These are phyloP conservation scores for Conus ventricosus DNA, from an alignment of 1,140 invertebrate genomes.

Conservation along the genomic window DNA sequence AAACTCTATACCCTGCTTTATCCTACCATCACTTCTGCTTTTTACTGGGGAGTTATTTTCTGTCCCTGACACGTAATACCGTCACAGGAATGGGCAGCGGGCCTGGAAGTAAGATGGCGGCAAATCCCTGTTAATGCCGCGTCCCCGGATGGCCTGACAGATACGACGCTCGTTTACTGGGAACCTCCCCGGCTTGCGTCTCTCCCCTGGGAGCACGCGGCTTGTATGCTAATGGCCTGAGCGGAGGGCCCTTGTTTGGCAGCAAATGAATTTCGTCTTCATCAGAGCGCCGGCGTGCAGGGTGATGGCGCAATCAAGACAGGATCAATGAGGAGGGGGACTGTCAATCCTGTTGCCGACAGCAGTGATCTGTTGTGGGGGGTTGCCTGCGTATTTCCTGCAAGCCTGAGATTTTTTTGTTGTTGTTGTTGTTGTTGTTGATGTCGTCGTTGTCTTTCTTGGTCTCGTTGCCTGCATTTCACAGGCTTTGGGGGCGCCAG, in stretches of 20 bases:
- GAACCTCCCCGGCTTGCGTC: neutral
- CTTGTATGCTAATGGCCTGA: conserved; percentile 26
- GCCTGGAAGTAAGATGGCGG: neutral
- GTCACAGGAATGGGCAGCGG: neutral
- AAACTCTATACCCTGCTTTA: too few species aligned
- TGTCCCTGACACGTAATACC: neutral
- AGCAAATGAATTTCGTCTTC: conserved; percentile 34
- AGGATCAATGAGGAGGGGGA: conserved; percentile 3
- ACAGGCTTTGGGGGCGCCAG: neutral
- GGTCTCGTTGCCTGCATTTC: neutral
- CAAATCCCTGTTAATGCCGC: neutral
- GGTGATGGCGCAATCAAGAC: conserved; percentile 7
- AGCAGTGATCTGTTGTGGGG: neutral
- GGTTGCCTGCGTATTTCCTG: too few species aligned
- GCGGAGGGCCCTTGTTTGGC: conserved; percentile 3
- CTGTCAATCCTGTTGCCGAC: neutral
- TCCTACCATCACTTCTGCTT: too few species aligned
- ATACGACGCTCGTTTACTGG: neutral
- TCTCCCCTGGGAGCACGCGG: neutral
- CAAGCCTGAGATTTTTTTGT: neutral
- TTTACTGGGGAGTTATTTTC: neutral
- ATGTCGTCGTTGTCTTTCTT: too few species aligned
- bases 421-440: too few species aligned
- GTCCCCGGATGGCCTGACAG: neutral
- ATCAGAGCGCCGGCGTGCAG: neutral